Conservation (phyloP, 2,888 invertebrate species). For the Rotaria macrura region DNA sequence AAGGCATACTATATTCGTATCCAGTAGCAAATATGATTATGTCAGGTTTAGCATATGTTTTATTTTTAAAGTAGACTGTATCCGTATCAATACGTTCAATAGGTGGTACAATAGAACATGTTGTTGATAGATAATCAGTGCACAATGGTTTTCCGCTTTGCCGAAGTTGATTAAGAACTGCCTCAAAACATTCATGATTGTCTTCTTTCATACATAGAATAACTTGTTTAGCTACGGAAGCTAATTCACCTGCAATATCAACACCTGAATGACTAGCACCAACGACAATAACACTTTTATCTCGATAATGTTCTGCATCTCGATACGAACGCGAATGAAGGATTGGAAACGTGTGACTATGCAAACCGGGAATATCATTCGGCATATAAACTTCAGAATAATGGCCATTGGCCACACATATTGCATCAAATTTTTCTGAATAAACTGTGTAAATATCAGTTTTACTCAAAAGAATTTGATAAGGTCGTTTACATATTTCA, state of each 20-base stretch:
- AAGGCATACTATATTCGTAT: background rate
- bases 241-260: background rate
- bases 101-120: background rate
- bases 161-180: background rate
- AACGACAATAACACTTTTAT: background rate
- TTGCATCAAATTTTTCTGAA: background rate
- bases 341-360: background rate
- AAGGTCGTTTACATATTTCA: background rate
- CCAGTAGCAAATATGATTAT: background rate
- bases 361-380: background rate
- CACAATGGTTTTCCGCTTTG: background rate
- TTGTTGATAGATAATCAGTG: background rate
- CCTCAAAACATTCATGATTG: background rate
- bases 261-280: background rate
- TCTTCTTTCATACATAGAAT: conserved; percentile 6
- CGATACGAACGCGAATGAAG: background rate
- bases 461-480: background rate
- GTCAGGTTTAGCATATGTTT: background rate
- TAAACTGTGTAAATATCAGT: background rate
- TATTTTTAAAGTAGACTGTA: background rate
- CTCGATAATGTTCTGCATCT: background rate
- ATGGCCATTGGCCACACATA: background rate
- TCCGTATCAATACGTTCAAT: background rate
- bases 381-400: background rate
- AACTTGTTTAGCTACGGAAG: background rate